These are phyloP conservation scores for Hyles lineata DNA, from an alignment of 2,888 invertebrate species.

Conservation along the genomic window DNA sequence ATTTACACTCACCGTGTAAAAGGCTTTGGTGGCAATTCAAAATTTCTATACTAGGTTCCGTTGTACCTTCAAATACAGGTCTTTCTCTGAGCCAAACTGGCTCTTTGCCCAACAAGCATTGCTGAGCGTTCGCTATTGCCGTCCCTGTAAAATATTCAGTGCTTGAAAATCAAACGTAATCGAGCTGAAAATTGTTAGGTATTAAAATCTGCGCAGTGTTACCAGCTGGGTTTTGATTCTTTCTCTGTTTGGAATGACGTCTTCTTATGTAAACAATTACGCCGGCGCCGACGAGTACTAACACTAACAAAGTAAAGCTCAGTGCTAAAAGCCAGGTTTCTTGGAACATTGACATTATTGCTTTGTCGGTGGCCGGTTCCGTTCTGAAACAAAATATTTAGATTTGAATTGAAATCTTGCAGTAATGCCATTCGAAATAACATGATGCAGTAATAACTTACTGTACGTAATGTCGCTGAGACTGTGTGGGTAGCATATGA, in stretches of 20 bases:
- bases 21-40: conserved; percentile 77
- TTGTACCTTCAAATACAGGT: conserved; percentile 75
- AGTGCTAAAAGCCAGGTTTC: conserved; percentile 80
- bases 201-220: conserved; percentile 38
- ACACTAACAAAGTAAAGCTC: conserved; percentile 71
- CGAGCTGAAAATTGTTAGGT: conserved; percentile 10
- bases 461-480: conserved; percentile 80
- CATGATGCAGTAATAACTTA: conserved; percentile 52
- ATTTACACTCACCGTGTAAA: conserved; percentile 62
- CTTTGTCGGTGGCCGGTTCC: conserved; percentile 79
- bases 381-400: conserved; percentile 69
- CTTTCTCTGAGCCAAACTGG: conserved; percentile 79
- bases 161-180: not conserved
- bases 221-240: conserved; percentile 73
- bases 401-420: conserved; percentile 33
- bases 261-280: conserved; percentile 72
- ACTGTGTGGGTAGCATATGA: conserved; percentile 87
- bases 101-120: conserved; percentile 79
- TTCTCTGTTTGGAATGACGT: conserved; percentile 73
- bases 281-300: conserved; percentile 71
- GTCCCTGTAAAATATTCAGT: conserved; percentile 55
- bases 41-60: conserved; percentile 78
- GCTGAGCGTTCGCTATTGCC: conserved; percentile 75
- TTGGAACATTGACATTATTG: conserved; percentile 78
- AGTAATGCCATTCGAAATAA: conserved; percentile 1